These are phyloP conservation scores for Aricia agestis DNA, from an alignment of 1,140 invertebrate species.

Conservation along the genomic window DNA sequence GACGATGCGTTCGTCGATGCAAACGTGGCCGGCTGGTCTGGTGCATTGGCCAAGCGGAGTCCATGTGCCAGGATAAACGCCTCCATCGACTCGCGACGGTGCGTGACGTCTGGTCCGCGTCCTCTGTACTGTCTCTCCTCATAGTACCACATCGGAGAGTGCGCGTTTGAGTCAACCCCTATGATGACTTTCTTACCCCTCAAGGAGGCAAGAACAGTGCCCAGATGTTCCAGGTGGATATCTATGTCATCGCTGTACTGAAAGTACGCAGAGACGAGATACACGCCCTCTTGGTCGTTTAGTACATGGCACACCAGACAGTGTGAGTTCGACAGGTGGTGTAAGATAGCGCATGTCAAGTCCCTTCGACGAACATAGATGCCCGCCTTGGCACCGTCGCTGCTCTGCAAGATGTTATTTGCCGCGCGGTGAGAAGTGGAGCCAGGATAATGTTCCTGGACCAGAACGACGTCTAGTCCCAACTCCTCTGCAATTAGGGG, in stretches of 20 bases:
- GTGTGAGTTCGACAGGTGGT: conserved; percentile 19
- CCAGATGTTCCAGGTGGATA: conserved; percentile 22
- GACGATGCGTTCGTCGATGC: too few species aligned
- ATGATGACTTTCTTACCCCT: neutral
- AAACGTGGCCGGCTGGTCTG: too few species aligned
- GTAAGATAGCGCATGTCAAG: neutral
- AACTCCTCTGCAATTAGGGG: neutral
- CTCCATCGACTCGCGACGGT: too few species aligned
- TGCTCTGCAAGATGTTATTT: neutral
- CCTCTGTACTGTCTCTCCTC: too few species aligned
- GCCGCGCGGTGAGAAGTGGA: neutral
- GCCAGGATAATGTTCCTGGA: conserved; percentile 21
- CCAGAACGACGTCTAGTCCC: conserved; percentile 16
- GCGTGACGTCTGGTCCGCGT: too few species aligned
- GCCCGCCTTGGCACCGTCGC: neutral
- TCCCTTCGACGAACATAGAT: neutral
- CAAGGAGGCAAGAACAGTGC: neutral
- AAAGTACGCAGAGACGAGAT: conserved; percentile 28
- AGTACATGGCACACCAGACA: conserved; percentile 11
- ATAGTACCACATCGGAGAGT: conserved; percentile 22
- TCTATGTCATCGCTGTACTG: conserved; percentile 28
- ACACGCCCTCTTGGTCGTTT: neutral
- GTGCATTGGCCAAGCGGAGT: too few species aligned
- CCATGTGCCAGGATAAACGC: too few species aligned
- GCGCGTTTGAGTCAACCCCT: conserved; percentile 16